Conservation (phyloP, 2,888 invertebrate genomes). For the Autographa gamma region DNA sequence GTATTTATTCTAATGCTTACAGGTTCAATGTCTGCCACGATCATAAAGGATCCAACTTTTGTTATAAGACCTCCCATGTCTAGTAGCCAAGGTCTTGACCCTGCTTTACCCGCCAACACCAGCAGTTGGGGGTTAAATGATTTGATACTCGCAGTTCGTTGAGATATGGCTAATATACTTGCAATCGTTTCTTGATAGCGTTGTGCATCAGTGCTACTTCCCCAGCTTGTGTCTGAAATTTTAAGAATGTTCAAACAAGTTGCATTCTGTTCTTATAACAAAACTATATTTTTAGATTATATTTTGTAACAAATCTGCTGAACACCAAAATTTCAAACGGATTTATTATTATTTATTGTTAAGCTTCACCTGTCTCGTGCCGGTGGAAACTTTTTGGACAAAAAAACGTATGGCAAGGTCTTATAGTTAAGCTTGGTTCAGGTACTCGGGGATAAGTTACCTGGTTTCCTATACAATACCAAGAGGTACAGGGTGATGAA, state of each 20-base stretch:
- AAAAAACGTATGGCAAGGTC: no score
- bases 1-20: conserved; percentile 78
- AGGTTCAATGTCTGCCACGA: conserved; percentile 95
- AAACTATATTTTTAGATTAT: no score
- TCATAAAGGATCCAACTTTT: conserved; percentile 95
- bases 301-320: background rate
- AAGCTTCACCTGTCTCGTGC: no score
- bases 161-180: conserved; percentile 72
- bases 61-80: conserved; percentile 97
- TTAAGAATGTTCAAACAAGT: background rate
- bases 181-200: conserved; percentile 84
- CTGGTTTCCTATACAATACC: conserved; percentile 97
- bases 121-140: conserved; percentile 97
- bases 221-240: conserved; percentile 96
- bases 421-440: no score
- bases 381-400: no score
- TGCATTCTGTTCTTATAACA: background rate
- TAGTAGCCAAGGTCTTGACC: conserved; percentile 94
- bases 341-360: background rate
- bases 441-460: conserved; percentile 73
- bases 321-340: background rate
- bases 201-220: conserved; percentile 98
- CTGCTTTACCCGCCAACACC: conserved; percentile 95
- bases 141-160: conserved; percentile 97
- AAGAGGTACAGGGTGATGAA: conserved; percentile 96